Evolutionary conservation across 2,888 invertebrate genomes (phyloP).

Genomic region (Meghimatium bilineatum): DNA sequence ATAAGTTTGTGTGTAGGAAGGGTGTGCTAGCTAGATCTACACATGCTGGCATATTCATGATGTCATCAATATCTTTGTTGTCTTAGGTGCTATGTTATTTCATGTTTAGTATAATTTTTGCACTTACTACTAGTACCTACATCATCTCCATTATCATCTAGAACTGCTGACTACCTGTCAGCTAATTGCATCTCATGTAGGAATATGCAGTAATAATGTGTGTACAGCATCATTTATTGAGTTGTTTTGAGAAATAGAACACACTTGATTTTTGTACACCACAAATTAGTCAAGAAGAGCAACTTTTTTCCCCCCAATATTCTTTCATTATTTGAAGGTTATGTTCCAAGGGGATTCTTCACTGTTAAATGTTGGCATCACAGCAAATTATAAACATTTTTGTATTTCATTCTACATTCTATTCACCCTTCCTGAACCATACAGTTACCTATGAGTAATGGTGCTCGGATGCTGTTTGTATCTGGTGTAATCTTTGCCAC

Average conservation of each 20-base stretch:
- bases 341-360: neutral
- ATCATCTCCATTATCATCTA: neutral
- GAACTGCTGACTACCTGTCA: neutral
- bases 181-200: neutral
- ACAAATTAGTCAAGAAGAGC: too few relatives aligned
- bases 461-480: neutral
- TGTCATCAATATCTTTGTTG: neutral
- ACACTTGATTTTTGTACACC: neutral
- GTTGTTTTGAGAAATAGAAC: neutral
- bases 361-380: neutral
- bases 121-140: neutral
- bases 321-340: neutral
- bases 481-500: neutral
- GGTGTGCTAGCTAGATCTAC: neutral
- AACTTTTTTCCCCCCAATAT: neutral
- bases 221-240: neutral
- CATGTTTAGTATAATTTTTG: neutral
- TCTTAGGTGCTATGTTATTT: neutral
- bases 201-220: neutral
- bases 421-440: neutral
- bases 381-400: neutral
- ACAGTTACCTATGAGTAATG: neutral
- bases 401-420: conserved; percentile 1
- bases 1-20: neutral
- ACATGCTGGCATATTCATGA: neutral